These are phyloP conservation scores for Brassicogethes aeneus DNA, from an alignment of 2,888 invertebrate genomes.

Conservation along the genomic window DNA sequence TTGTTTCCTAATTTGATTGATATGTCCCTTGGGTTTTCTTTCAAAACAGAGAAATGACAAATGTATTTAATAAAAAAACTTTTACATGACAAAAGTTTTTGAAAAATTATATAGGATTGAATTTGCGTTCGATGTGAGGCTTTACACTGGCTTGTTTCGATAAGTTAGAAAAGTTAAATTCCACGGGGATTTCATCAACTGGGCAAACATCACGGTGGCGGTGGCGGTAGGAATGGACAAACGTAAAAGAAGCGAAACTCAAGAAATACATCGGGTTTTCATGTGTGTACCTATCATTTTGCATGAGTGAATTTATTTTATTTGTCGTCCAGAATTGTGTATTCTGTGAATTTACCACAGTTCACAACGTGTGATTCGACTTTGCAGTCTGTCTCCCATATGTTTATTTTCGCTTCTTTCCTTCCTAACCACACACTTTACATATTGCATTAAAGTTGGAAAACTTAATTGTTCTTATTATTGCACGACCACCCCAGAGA, in stretches of 20 bases:
- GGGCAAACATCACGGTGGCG: slow-evolving; percentile 31
- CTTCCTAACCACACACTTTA: neutral
- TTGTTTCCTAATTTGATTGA: slow-evolving; percentile 26
- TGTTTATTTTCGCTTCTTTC: slow-evolving; percentile 8
- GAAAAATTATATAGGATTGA: slow-evolving; percentile 39
- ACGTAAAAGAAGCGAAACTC: slow-evolving; percentile 8
- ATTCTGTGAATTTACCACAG: slow-evolving; percentile 21
- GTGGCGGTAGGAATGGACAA: slow-evolving; percentile 4
- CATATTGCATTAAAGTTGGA: slow-evolving; percentile 7
- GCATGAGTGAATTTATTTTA: slow-evolving; percentile 38
- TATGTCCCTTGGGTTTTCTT: slow-evolving; percentile 30
- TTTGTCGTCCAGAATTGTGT: slow-evolving; percentile 31
- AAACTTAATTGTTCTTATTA: slow-evolving; percentile 6
- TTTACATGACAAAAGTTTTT: slow-evolving; percentile 36
- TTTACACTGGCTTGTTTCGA: slow-evolving; percentile 28
- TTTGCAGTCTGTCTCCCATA: slow-evolving; percentile 25
- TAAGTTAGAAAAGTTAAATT: slow-evolving; percentile 32
- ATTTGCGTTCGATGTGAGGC: slow-evolving; percentile 27
- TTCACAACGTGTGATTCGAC: slow-evolving; percentile 34
- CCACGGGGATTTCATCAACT: slow-evolving; percentile 35
- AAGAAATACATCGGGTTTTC: slow-evolving; percentile 16
- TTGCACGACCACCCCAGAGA: slow-evolving; percentile 4
- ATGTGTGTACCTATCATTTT: slow-evolving; percentile 31
- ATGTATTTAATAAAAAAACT: slow-evolving; percentile 35
- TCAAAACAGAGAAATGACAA: slow-evolving; percentile 39